These are phyloP conservation scores for Exocentrus adspersus DNA, from an alignment of 2,888 invertebrate genomes.

Conservation along the genomic window DNA sequence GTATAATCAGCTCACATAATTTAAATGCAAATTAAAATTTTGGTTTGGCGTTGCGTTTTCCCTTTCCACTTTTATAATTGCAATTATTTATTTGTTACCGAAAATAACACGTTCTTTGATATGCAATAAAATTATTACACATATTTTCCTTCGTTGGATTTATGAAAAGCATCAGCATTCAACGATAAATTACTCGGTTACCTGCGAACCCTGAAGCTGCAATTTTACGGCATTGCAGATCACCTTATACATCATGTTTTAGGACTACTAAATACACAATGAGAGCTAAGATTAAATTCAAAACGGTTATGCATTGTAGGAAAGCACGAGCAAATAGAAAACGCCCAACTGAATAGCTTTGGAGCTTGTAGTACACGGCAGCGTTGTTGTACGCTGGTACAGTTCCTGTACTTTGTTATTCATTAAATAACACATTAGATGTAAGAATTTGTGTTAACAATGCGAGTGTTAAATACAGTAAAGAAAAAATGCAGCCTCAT, in stretches of 20 bases:
- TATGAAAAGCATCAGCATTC: too few relatives aligned
- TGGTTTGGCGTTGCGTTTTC: not conserved
- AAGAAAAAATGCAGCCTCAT: too few relatives aligned
- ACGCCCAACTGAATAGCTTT: not conserved
- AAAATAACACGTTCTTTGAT: too few relatives aligned
- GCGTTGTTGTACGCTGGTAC: not conserved
- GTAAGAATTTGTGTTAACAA: too few relatives aligned
- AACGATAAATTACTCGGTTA: conserved; percentile 14
- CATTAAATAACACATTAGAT: too few relatives aligned
- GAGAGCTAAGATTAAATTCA: conserved; percentile 24
- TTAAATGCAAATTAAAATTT: conserved; percentile 1
- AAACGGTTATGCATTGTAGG: conserved; percentile 12
- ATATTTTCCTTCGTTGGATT: too few relatives aligned
- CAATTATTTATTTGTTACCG: too few relatives aligned
- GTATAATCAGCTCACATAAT: not conserved
- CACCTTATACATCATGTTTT: conserved; percentile 14
- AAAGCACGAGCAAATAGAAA: conserved; percentile 7
- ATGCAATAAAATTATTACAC: too few relatives aligned
- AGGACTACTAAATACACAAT: conserved; percentile 22
- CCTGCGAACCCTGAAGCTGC: not conserved
- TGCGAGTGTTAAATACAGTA: too few relatives aligned
- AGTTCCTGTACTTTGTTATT: too few relatives aligned
- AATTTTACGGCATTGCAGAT: conserved; percentile 10
- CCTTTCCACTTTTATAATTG: not conserved
- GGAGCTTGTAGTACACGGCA: conserved; percentile 4